Evolutionary conservation across 2,888 invertebrate genomes (phyloP), one percentile per base, ranked within the genome.

Genomic region (Eumacrocentrus americanus): DNA sequence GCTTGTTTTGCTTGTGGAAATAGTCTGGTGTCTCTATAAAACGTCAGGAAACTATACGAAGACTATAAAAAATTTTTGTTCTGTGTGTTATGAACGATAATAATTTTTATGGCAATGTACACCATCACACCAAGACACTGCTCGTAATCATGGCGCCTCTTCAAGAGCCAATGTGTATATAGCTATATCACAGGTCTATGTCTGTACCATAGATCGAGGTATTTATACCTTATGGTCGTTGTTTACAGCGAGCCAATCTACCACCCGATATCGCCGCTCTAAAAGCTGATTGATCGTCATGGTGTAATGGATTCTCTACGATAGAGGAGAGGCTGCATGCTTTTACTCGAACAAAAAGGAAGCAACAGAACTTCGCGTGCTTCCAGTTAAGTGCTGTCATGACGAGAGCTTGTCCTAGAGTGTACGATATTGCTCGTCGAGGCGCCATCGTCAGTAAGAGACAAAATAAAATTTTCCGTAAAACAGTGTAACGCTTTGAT

Each of bases 321-420:
- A 38, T 44, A 42, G 35, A 22, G 18, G 34, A 14, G 20, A 12
- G 34, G 52, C 23, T 23, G 54, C 50, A 48, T 42, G 37, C 51
- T 51, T 35, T 51, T 7, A 51, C 37, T 14, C 14, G 29, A 18
- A 12, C 11, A 53, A 23, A 42, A 44, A 44, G 9, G 42, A 42
- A 42, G 29, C 22, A 23, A 20, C 34, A 62, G 59, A 55, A 67
- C 66, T 58, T 66, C 66, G 55, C 52, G 57, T 64, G 59, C 61
- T 63, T 63, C 18, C 38, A 66, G 63, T 66, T 67, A 66, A 70
- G 70, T 70, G 69, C 65, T 69, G 66, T 61, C 66, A 65, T 70
- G 44, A 44, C 29, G 34, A 54, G 44, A 54, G 42, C 29, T 42
- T 44, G 44, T 35, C 44, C 11, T 16, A 14, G 6, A 44, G 16